phyloP scores from a whole-genome alignment of 2,888 invertebrate species.

The Lissonota sp. region DNA sequence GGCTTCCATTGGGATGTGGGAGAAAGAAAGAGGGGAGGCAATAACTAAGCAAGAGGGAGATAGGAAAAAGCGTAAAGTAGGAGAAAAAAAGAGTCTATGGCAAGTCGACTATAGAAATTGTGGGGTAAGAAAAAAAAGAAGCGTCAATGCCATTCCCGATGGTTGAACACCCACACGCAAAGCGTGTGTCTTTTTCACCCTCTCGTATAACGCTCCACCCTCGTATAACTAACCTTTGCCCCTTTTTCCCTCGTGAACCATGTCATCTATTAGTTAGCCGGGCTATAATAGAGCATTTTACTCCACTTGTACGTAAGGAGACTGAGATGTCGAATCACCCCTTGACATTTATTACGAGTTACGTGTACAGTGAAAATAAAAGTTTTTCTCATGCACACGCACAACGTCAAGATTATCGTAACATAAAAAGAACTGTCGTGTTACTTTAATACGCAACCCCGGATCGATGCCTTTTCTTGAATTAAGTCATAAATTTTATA shows the following conservation, averaged over 20 bases:
- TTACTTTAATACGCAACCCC: too few species aligned
- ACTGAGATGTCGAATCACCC: not conserved
- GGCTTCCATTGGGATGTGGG: constrained; percentile 24
- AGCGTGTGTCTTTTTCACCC: not conserved
- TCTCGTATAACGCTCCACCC: constrained; percentile 19
- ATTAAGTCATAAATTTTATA: too few species aligned
- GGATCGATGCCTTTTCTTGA: too few species aligned
- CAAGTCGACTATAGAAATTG: constrained; percentile 15
- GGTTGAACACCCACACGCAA: constrained; percentile 43
- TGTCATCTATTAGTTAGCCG: not conserved
- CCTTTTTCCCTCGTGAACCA: constrained; percentile 3
- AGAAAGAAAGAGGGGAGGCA: not conserved
- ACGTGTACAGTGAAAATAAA: not conserved
- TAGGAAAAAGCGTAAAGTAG: constrained; percentile 9
- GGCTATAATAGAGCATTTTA: too few species aligned
- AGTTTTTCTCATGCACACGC: not conserved
- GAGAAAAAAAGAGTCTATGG: constrained; percentile 27
- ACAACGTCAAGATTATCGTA: not conserved
- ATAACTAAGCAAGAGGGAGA: not conserved
- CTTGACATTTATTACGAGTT: not conserved
- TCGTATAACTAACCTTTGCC: constrained; percentile 44
- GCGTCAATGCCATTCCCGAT: constrained; percentile 36
- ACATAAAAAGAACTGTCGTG: too few species aligned
- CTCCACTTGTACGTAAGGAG: not conserved
- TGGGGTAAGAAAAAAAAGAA: constrained; percentile 25